A percentile compares a stretch with the other conserved stretches of the same genome.
Conservation (phyloP, 1,140 invertebrate genomes). For the Drosophila teissieri region DNA sequence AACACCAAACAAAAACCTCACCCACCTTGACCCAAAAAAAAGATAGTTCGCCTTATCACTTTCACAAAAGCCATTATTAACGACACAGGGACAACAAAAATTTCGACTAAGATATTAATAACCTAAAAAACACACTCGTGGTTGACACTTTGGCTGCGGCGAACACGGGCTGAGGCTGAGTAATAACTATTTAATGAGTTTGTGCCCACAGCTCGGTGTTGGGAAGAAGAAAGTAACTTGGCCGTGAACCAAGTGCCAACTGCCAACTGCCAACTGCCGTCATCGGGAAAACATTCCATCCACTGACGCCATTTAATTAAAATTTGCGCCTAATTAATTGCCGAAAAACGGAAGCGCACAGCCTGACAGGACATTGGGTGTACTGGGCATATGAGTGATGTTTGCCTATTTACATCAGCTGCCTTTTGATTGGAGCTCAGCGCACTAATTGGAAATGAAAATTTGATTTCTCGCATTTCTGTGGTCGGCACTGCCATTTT, state of each 20-base stretch:
- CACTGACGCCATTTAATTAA: conserved; percentile 71
- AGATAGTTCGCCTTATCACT: neutral
- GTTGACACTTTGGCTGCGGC: conserved; percentile 44
- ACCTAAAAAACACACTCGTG: conserved; percentile 54
- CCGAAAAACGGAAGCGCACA: conserved; percentile 49
- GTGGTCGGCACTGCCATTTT: conserved; percentile 16
- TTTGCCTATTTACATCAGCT: conserved; percentile 18
- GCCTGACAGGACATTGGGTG: conserved; percentile 52
- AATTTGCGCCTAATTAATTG: conserved; percentile 77
- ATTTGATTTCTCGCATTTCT: conserved; percentile 45
- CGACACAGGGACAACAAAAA: conserved; percentile 34
- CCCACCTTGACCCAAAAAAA: conserved; percentile 26
- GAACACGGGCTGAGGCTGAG: conserved; percentile 53
- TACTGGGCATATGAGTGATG: conserved; percentile 69
- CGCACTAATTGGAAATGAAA: conserved; percentile 61
- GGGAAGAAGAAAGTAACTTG: conserved; percentile 20
- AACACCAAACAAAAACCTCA: neutral
- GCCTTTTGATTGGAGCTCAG: conserved; percentile 42
- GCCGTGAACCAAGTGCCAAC: conserved; percentile 59
- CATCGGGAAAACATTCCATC: conserved; percentile 46
- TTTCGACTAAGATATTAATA: conserved; percentile 61
- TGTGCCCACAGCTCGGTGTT: conserved; percentile 36
- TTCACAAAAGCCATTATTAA: conserved; percentile 35
- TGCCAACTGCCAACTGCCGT: conserved; percentile 46
- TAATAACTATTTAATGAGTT: conserved; percentile 80